A percentile compares a stretch with the other conserved stretches of the same genome.
Evolutionary conservation across 2,888 invertebrate species (phyloP).

Genomic region (Drosophila subsilvestris): DNA sequence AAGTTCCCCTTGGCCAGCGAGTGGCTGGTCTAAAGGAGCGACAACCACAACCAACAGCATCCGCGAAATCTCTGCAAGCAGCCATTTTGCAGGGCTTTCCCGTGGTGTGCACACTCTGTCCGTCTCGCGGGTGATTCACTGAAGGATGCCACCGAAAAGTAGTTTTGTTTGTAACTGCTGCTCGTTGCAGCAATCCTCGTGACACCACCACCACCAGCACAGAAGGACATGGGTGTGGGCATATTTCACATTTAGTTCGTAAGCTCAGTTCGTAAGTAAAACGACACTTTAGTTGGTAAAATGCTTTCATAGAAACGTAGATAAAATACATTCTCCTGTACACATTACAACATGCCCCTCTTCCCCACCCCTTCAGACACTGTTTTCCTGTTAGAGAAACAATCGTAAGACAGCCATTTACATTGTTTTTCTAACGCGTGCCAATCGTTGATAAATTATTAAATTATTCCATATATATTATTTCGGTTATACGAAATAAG

Average conservation of each 20-base stretch:
- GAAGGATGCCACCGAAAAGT: too few relatives aligned
- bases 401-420: conserved; percentile 78
- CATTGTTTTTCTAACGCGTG: conserved; percentile 52
- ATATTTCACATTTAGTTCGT: background rate
- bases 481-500: conserved; percentile 62
- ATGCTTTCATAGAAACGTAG: conserved; percentile 65
- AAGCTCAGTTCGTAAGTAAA: conserved; percentile 41
- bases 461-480: conserved; percentile 44
- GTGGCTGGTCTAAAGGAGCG: conserved; percentile 82
- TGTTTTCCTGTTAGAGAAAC: conserved; percentile 41
- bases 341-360: conserved; percentile 56
- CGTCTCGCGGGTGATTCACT: too few relatives aligned
- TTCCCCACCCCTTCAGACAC: background rate
- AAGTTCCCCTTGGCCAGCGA: conserved; percentile 83
- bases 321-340: conserved; percentile 7
- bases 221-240: too few relatives aligned
- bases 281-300: conserved; percentile 63
- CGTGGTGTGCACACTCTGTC: conserved; percentile 1
- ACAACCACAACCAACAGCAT: background rate
- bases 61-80: conserved; percentile 37
- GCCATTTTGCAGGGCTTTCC: conserved; percentile 45
- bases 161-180: too few relatives aligned
- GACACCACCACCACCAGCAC: too few relatives aligned
- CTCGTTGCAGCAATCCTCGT: background rate
- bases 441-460: conserved; percentile 14